These are phyloP conservation scores for Pteropus rufus DNA, from an alignment of 2,797 vertebrate species.

Conservation along the genomic window DNA sequence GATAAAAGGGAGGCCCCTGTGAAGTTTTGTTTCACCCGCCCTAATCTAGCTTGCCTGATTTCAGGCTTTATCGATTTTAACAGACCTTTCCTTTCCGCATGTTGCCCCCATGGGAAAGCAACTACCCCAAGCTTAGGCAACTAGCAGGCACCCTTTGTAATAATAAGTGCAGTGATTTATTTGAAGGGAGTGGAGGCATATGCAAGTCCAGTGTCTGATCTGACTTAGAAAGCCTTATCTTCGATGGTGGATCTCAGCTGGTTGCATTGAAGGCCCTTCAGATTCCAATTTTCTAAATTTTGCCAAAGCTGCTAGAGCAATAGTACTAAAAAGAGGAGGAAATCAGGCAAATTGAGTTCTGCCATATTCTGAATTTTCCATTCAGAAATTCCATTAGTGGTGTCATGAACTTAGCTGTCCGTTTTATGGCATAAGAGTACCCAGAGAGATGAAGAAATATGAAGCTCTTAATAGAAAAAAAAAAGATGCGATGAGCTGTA, in stretches of 20 bases:
- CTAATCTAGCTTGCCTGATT: background rate
- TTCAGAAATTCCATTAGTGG: background rate
- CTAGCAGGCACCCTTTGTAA: background rate
- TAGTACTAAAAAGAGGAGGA: background rate
- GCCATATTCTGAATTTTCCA: background rate
- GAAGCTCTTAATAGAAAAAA: background rate
- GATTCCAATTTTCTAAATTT: background rate
- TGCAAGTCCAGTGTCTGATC: background rate
- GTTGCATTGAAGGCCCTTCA: background rate
- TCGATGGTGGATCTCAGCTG: background rate
- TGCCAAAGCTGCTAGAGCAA: background rate
- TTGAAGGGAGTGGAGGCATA: background rate
- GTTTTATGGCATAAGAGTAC: background rate
- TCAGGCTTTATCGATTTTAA: background rate
- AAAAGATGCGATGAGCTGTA: background rate
- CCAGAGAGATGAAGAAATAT: background rate
- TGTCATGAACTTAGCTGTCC: background rate
- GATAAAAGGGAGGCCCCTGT: background rate
- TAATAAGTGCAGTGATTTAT: background rate
- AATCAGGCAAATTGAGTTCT: background rate
- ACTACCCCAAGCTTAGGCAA: background rate
- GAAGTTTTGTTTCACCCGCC: background rate
- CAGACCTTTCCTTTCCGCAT: background rate
- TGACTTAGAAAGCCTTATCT: background rate
- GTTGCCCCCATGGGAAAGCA: background rate